Conservation (phyloP, 2,888 invertebrate genomes). For the Calameuta idolon region DNA sequence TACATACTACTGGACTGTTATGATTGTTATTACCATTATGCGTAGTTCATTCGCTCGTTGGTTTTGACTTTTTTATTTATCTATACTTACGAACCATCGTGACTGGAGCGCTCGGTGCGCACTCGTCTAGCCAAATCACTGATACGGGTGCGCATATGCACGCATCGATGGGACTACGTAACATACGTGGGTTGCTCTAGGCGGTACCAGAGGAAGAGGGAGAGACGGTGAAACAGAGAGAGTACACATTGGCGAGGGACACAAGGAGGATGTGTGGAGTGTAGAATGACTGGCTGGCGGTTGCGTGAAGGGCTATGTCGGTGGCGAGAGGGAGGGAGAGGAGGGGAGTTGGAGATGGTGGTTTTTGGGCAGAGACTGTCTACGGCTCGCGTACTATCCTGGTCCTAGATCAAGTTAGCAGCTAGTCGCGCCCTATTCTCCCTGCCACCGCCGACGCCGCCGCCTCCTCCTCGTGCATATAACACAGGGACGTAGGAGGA, state of each 20-base stretch:
- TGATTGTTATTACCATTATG: not conserved
- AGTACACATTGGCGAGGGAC: not conserved
- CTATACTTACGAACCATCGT: not conserved
- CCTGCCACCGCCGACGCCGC: conserved; percentile 16
- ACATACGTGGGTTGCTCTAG: not conserved
- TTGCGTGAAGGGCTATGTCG: not conserved
- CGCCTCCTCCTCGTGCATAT: conserved; percentile 21
- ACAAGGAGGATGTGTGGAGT: not conserved
- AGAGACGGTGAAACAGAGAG: not conserved
- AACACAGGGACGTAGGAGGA: conserved; percentile 17
- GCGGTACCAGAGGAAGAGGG: not conserved
- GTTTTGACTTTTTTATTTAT: not conserved
- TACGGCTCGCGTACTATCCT: conserved; percentile 24
- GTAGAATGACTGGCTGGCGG: not conserved
- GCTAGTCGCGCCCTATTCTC: conserved; percentile 24
- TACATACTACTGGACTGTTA: not conserved
- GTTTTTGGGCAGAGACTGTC: conserved; percentile 14
- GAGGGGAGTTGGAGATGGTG: not conserved
- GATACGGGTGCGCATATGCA: not conserved
- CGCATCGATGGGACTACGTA: not conserved
- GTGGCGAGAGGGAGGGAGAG: not conserved
- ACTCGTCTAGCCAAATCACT: conserved; percentile 5
- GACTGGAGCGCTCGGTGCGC: not conserved
- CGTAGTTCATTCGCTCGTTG: not conserved
- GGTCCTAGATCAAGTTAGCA: conserved; percentile 27